Base-by-base conservation (phyloP, 2,113 vertebrate genomes). In the Erpornis zantholeuca region DNA sequence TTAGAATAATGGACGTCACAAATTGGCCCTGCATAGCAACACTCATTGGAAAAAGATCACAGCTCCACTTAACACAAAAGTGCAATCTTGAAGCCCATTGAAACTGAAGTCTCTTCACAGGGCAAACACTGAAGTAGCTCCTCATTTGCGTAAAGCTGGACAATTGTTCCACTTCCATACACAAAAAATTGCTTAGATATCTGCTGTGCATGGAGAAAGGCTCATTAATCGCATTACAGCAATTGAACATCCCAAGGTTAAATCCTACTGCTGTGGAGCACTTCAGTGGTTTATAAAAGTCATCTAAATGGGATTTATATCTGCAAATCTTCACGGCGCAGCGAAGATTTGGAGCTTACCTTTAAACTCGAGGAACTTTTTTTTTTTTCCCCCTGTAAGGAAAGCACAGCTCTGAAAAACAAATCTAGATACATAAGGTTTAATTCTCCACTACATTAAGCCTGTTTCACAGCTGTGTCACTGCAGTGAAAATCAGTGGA, bases 1-100 rank as follows among this genome's bases (percentile, higher is more conserved):
- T 96, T 97, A 97, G 95, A 95, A 95, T 96, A 97, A 96, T 87
- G 88, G 96, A 95, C 96, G 96, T 96, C 96, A 96, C 94, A 96
- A 94, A 92, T 95, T 95, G 82, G 88, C 90, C 95, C 86, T 86
- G 90, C 93, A 94, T 96, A 96, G 90, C 95, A 96, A 96, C 94
- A 96, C 94, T 97, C 96, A 92, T 86, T 94, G 94, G 94, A 96
- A 94, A 94, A 96, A 94, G 96, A 97, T 95, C 94, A 96, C 79
- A 82, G 90, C 78, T 92, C 96, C 86, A 96, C 95, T 96, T 95
- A 95, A 92, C 95, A 97, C 91, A 92, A 96, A 95, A 94, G 96
- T 96, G 88, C 82, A 96, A 96, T 96, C 94, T 94, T 93, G 93
- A 95, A 96, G 92, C 94, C 92, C 94, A 97, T 96, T 95, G 94